A percentile compares a stretch with the other conserved stretches of the same genome.
Conservation (phyloP, 2,797 vertebrate species). For the Phoeniculus purpureus region DNA sequence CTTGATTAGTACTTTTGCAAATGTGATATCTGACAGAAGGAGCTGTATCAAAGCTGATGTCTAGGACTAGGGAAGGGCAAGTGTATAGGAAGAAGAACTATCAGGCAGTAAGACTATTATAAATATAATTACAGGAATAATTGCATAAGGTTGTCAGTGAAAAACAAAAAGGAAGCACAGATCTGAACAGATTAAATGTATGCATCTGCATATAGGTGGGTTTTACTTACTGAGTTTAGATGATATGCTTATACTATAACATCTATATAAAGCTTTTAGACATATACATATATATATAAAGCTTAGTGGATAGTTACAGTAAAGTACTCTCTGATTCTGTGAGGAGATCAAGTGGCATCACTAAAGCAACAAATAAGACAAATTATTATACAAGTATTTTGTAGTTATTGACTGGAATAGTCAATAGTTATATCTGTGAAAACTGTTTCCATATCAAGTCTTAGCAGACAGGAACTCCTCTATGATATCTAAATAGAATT, state of each 20-base stretch:
- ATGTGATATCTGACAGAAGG: background rate
- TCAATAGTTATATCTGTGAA: background rate
- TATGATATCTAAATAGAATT: background rate
- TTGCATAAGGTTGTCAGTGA: background rate
- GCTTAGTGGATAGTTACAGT: background rate
- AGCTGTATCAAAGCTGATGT: background rate
- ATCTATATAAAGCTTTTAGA: no score
- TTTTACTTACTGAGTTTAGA: background rate
- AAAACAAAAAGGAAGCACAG: background rate
- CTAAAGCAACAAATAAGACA: background rate
- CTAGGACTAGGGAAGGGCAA: background rate
- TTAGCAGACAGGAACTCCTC: background rate
- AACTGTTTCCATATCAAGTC: background rate
- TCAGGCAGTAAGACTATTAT: background rate
- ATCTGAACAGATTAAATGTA: background rate
- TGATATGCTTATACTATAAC: background rate
- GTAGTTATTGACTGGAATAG: background rate
- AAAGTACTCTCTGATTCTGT: background rate
- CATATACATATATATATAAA: background rate
- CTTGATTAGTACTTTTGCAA: background rate
- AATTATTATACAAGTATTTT: background rate
- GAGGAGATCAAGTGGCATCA: background rate
- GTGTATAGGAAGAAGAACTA: background rate
- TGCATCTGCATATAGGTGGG: background rate
- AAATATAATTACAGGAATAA: background rate